phyloP scores from a whole-genome alignment of 1,140 invertebrate genomes.

The Acromyrmex echinatior region DNA sequence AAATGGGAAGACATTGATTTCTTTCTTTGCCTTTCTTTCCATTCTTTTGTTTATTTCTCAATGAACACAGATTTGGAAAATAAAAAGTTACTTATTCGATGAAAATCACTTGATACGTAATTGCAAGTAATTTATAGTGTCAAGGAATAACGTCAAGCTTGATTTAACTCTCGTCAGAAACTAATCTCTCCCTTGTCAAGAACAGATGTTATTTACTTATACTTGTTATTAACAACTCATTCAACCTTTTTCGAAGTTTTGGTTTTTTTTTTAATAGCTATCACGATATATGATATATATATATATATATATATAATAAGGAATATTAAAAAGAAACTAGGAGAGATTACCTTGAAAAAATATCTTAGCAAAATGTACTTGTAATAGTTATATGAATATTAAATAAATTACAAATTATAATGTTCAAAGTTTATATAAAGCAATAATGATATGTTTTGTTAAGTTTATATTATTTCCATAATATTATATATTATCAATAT shows the following conservation, averaged over 20 bases:
- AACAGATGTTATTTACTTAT: background rate
- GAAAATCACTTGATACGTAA: background rate
- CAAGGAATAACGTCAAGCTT: background rate
- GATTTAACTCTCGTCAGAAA: background rate
- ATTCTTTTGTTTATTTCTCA: background rate
- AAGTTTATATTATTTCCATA: background rate
- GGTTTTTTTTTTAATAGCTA: background rate
- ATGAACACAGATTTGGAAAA: background rate
- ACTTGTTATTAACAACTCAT: background rate
- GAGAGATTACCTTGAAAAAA: background rate
- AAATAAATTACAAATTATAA: background rate
- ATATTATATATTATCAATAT: background rate
- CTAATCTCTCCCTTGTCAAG: background rate
- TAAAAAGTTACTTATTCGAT: background rate
- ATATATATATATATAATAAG: background rate
- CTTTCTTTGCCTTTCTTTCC: background rate
- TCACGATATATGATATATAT: background rate
- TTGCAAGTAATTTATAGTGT: background rate
- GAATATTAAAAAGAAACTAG: background rate
- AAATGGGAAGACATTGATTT: background rate
- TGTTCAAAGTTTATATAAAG: background rate
- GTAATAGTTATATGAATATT: background rate
- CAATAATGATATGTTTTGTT: background rate
- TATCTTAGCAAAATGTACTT: background rate
- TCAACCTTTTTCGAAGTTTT: background rate